phyloP scores from a whole-genome alignment of 2,113 vertebrate genomes.

The Oncorhynchus tshawytscha region DNA sequence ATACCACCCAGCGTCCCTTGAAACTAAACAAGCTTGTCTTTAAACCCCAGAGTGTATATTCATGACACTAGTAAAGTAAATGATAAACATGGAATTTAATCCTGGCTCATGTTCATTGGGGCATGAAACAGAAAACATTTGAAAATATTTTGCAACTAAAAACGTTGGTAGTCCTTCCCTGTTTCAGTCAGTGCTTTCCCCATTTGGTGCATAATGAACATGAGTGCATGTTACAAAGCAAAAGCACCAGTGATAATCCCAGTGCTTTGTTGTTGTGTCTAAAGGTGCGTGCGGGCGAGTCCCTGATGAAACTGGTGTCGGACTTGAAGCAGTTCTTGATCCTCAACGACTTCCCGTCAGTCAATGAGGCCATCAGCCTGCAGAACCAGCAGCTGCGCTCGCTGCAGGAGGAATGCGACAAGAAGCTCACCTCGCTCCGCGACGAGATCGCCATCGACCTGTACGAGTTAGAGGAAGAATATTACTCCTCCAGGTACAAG shows the following conservation, averaged over 20 bases:
- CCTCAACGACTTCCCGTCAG: slow-evolving; percentile 95
- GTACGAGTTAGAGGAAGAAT: slow-evolving; percentile 99
- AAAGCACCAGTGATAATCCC: neutral
- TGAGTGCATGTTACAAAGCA: neutral
- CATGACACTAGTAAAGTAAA: no score
- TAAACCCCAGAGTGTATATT: neutral
- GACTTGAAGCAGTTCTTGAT: slow-evolving; percentile 98
- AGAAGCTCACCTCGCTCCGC: slow-evolving; percentile 88
- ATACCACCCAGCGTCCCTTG: neutral
- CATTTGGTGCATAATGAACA: no score
- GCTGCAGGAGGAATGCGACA: slow-evolving; percentile 95
- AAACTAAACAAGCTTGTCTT: neutral
- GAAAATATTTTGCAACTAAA: no score
- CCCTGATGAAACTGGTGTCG: slow-evolving; percentile 96
- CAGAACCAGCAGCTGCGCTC: slow-evolving; percentile 90
- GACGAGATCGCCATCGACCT: slow-evolving; percentile 98
- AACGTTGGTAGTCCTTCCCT: no score
- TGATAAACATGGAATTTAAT: no score
- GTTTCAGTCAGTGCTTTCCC: no score
- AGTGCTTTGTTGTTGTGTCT: neutral
- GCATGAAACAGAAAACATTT: no score
- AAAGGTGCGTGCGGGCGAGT: slow-evolving; percentile 95
- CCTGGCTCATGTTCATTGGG: no score
- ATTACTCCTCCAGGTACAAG: slow-evolving; percentile 99
- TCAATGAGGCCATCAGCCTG: slow-evolving; percentile 94